These are phyloP conservation scores for Drosophila santomea DNA, from an alignment of 1,140 invertebrate genomes.

Conservation along the genomic window DNA sequence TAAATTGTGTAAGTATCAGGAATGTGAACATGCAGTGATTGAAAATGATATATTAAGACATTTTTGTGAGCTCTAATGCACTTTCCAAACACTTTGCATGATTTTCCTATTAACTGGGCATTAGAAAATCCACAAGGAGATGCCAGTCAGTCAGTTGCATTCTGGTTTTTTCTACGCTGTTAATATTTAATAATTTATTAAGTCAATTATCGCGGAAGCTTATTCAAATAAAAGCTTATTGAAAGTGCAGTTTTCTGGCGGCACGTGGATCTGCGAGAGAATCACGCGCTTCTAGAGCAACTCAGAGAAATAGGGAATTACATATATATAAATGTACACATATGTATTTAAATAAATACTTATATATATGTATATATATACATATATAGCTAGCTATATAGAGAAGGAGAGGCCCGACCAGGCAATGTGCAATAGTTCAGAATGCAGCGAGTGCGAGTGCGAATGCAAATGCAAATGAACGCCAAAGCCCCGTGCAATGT, in stretches of 20 bases:
- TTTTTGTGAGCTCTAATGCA: neutral
- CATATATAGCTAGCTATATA: neutral
- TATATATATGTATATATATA: neutral
- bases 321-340: neutral
- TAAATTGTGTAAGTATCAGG: no score
- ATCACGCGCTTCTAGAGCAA: slow-evolving; percentile 57
- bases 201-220: slow-evolving; percentile 77
- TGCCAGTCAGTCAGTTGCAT: slow-evolving; percentile 27
- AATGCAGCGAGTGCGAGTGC: slow-evolving; percentile 21
- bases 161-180: slow-evolving; percentile 69
- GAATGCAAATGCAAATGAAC: slow-evolving; percentile 43
- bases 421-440: slow-evolving; percentile 44
- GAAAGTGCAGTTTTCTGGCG: slow-evolving; percentile 60
- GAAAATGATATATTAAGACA: neutral
- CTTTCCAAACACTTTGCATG: slow-evolving; percentile 51
- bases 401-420: slow-evolving; percentile 10
- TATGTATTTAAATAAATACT: neutral
- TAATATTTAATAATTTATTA: slow-evolving; percentile 74
- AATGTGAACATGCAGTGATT: no score
- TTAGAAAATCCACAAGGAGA: slow-evolving; percentile 43
- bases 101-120: slow-evolving; percentile 68
- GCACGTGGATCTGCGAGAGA: slow-evolving; percentile 59
- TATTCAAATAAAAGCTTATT: slow-evolving; percentile 72
- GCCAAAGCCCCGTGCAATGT: slow-evolving; percentile 23
- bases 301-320: neutral